Evolutionary conservation across 2,888 invertebrate species (phyloP), one percentile per base, ranked within the genome.

Genomic region (Eristalis tenax): DNA sequence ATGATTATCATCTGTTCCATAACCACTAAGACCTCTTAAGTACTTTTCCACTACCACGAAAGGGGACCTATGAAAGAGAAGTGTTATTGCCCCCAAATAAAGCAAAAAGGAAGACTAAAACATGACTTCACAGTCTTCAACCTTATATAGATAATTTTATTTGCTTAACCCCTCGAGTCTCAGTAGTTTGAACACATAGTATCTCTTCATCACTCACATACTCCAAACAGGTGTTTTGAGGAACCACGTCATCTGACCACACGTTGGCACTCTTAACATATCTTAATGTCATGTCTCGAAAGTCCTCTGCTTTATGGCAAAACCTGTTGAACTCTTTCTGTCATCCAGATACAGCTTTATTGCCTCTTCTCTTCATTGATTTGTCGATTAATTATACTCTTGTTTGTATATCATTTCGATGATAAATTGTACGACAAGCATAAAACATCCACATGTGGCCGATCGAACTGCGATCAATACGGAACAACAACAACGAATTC

Each of bases 301-400:
- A 56, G 38, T 56, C 77, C 69, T 70, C 63, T 56, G 28, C 56
- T 70, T 70, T 50, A 57, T 57, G 22, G 38, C 64, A 8, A 22
- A 57, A 78, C 64, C 78, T 38, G 56, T 63, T 50, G 11, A 26
- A 28, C 56, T 64, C 13, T 43, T 63, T 69, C 38, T 38, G 69
- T 70, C 38, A 28, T 70, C 56, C 50, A 50, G 50, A 50, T 50
- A 50, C 50, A 59, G 70, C 63, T 78, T 70, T 26, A 65, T 78
- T 50, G 38, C 64, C 64, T 18, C 77, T 43, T 15, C 70, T 64
- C 35, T 59, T 18, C 71, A 40, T 61, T 71, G 71, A 65, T 64
- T 15, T 59, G 63, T 77, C 63, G 35, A 77, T 70, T 70, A 70
- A 78, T 78, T 56, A 65, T 70, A 18, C 35, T 18, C 69, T 28